These are phyloP conservation scores for Platynereis dumerilii DNA, from an alignment of 2,888 invertebrate species.

Conservation along the genomic window DNA sequence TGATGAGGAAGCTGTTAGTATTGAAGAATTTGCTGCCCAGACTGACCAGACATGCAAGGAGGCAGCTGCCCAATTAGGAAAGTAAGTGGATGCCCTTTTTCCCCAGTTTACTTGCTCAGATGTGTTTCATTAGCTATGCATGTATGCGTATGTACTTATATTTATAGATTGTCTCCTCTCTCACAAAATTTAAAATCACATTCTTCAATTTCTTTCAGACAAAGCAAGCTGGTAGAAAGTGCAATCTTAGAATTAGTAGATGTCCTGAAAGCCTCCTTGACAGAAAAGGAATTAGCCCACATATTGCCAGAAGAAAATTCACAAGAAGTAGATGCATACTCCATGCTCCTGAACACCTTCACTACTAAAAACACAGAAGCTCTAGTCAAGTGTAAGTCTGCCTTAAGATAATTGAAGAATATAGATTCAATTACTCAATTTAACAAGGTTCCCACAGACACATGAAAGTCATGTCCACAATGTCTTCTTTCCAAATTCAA, in stretches of 20 bases:
- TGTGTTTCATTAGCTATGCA: no score
- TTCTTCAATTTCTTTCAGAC: constrained; percentile 42
- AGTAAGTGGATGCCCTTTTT: no score
- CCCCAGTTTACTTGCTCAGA: no score
- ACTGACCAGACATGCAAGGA: constrained; percentile 73
- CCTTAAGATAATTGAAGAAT: no score
- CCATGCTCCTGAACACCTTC: constrained; percentile 68
- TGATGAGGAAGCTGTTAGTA: constrained; percentile 82
- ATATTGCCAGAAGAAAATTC: constrained; percentile 51
- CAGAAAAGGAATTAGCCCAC: constrained; percentile 67
- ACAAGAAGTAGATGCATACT: constrained; percentile 61
- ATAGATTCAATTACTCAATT: no score
- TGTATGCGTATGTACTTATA: no score
- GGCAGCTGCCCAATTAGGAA: constrained; percentile 61
- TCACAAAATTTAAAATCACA: no score
- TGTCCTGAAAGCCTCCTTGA: constrained; percentile 55
- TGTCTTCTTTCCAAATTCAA: no score
- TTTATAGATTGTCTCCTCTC: no score
- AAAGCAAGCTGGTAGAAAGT: constrained; percentile 60
- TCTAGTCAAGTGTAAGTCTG: constrained; percentile 70
- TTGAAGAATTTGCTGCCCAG: constrained; percentile 83
- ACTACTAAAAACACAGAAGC: constrained; percentile 92
- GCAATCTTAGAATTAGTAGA: constrained; percentile 62
- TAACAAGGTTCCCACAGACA: no score
- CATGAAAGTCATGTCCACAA: no score